Evolutionary conservation across 2,888 invertebrate species (phyloP), one percentile per base, ranked within the genome.

Genomic region (Deilephila elpenor): DNA sequence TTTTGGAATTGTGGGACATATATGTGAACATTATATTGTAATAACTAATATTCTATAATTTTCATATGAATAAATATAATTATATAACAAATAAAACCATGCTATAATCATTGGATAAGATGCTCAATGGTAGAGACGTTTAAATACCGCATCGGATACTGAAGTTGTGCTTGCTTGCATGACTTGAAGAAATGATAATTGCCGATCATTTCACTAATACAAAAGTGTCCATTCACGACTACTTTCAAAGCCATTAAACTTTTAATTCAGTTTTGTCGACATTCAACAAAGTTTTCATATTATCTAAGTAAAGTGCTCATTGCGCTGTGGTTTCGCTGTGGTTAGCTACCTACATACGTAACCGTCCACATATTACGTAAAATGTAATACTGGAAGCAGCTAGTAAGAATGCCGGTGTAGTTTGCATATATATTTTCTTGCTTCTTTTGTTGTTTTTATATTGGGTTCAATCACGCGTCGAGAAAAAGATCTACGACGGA

Each of bases 301-400:
- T 60, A 60, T 25, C 29, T 60, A 17, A 60, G 25, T 25, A 60
- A 59, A 60, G 29, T 60, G 60, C 60, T 60, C 60, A 61, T 29
- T 20, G 64, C 64, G 37, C 17, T 37, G 64, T 44, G 34, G 64
- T 44, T 34, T 37, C 7, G 14, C 44, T 67, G 64, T n/a, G 64
- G 44, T 44, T 67, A 67, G 64, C n/a, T 67, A 20, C n/a, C 34
- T 60, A 60, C 29, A 20, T 29, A 60, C 29, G 29, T 29, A 60
- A 60, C 29, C 60, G 60, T 60, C 60, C 60, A 14, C 60, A 60
- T 60, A 29, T 60, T 60, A 60, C 17, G 60, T 29, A 60, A 17
- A 60, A 60, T 60, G 60, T 60, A 60, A 60, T 25, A 59, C 59
- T 51, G 53, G 19, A 53, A 56, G 59, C n/a, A 56, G 59, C n/a